phyloP scores from a whole-genome alignment of 2,113 vertebrate genomes.

The Micromys minutus region DNA sequence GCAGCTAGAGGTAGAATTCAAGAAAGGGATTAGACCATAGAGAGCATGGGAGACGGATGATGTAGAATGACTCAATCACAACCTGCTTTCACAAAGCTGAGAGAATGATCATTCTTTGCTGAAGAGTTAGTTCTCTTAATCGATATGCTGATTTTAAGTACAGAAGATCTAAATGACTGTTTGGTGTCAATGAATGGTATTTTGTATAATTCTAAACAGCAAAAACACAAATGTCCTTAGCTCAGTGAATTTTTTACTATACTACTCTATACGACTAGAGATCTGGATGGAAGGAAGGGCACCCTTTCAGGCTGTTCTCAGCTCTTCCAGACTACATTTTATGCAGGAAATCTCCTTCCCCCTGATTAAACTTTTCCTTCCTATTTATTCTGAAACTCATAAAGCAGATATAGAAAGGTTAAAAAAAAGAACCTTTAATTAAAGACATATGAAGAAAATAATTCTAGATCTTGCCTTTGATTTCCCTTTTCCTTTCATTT shows the following conservation, averaged over 20 bases:
- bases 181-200: conserved; percentile 60
- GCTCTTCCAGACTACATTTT: background rate
- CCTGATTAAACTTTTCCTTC: background rate
- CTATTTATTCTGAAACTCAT: conserved; percentile 25
- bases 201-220: conserved; percentile 58
- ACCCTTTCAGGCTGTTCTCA: background rate
- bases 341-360: background rate
- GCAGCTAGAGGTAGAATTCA: background rate
- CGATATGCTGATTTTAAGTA: conserved; percentile 60
- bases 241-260: background rate
- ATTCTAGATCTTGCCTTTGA: background rate
- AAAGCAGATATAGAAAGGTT: conserved; percentile 37
- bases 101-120: background rate
- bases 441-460: conserved; percentile 34
- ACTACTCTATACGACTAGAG: background rate
- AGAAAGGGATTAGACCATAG: background rate
- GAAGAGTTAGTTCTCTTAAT: conserved; percentile 46
- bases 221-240: conserved; percentile 33
- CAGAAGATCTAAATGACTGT: conserved; percentile 52
- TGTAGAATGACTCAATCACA: background rate
- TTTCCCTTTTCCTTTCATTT: conserved; percentile 27
- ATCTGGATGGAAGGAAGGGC: background rate
- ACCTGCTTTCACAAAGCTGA: background rate
- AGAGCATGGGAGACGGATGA: background rate
- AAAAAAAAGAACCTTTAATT: conserved; percentile 31